These are phyloP conservation scores for Peromyscus leucopus DNA, from an alignment of 2,113 vertebrate genomes.

Conservation along the genomic window DNA sequence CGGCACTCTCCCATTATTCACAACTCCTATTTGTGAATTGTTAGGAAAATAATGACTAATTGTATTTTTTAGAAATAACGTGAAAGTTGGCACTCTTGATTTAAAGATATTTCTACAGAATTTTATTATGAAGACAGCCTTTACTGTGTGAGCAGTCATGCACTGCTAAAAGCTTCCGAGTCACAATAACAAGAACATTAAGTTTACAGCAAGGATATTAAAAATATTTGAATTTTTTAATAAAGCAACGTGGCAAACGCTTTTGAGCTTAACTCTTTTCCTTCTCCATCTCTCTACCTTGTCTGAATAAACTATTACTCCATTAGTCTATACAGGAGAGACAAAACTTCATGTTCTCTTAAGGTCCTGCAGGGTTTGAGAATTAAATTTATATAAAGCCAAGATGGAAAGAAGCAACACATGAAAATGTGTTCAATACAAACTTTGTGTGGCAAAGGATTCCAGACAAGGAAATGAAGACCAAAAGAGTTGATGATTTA, in stretches of 20 bases:
- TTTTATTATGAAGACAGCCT: constrained; percentile 62
- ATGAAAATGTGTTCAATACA: not conserved
- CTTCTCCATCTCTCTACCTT: not conserved
- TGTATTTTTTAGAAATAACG: constrained; percentile 64
- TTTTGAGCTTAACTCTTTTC: constrained; percentile 61
- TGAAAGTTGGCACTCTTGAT: constrained; percentile 54
- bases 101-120: constrained; percentile 72
- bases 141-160: constrained; percentile 64
- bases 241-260: constrained; percentile 59
- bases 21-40: constrained; percentile 36
- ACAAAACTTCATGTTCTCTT: not conserved
- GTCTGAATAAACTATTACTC: not conserved
- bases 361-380: not conserved
- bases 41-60: constrained; percentile 67
- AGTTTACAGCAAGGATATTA: constrained; percentile 67
- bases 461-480: not conserved
- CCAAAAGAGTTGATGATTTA: not conserved
- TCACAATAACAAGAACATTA: constrained; percentile 71
- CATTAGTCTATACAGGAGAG: not conserved
- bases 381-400: not conserved
- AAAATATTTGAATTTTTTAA: constrained; percentile 70
- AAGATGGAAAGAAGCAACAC: not conserved
- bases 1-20: not conserved
- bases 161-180: constrained; percentile 56
- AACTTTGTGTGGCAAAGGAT: not conserved